A percentile compares a stretch with the other conserved stretches of the same genome.
Conservation (phyloP, 2,888 invertebrate species). For the Coelinius sp. region DNA sequence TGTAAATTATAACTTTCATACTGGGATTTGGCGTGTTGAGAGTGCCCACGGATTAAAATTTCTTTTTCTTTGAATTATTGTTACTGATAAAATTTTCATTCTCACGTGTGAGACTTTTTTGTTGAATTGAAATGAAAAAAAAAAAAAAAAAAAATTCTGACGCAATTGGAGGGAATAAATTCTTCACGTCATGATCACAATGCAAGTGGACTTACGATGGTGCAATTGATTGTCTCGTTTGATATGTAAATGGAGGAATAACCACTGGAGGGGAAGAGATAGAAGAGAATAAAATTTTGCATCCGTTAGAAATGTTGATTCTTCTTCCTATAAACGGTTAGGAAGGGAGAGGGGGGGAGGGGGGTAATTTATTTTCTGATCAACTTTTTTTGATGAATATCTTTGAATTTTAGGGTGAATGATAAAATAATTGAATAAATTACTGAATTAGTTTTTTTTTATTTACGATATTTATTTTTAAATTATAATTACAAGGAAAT, state of each 20-base stretch:
- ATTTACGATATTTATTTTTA: background rate
- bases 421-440: background rate
- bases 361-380: background rate
- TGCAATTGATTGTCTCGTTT: constrained; percentile 1
- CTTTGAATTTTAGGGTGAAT: too few relatives aligned
- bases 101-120: too few relatives aligned
- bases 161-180: background rate
- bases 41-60: constrained; percentile 27
- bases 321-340: background rate
- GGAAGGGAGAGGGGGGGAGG: background rate
- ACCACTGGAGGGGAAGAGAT: background rate
- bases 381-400: too few relatives aligned
- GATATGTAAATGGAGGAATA: background rate
- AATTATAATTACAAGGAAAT: background rate
- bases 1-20: constrained; percentile 30
- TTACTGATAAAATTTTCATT: constrained; percentile 22
- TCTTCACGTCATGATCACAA: background rate
- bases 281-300: background rate
- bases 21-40: constrained; percentile 30
- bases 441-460: background rate
- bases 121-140: too few relatives aligned
- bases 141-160: background rate
- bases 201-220: background rate
- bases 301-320: background rate
- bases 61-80: constrained; percentile 24